phyloP scores from a whole-genome alignment of 2,888 invertebrate species.

The Lagria hirta region DNA sequence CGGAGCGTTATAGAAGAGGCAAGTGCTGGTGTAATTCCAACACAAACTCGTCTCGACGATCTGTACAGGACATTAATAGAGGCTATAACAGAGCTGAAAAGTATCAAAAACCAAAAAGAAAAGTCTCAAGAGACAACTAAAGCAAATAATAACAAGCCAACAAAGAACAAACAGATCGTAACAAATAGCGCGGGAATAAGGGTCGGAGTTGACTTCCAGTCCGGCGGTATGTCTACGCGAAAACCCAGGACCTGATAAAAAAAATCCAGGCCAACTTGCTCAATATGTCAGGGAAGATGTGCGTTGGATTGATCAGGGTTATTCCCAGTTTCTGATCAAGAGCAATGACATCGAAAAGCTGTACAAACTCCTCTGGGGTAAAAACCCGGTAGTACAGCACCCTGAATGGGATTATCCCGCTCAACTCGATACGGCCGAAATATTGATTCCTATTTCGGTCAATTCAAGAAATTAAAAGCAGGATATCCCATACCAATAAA shows the following conservation, averaged over 20 bases:
- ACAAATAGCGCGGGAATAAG: slow-evolving; percentile 3
- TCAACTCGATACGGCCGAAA: slow-evolving; percentile 4
- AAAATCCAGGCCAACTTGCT: slow-evolving; percentile 39
- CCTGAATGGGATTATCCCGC: slow-evolving; percentile 24
- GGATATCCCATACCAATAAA: too few species aligned
- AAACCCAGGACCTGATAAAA: slow-evolving; percentile 42
- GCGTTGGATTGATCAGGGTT: slow-evolving; percentile 26
- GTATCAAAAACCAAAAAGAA: too few species aligned
- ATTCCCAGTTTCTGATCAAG: too few species aligned
- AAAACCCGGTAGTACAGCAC: slow-evolving; percentile 28
- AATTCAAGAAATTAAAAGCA: too few species aligned
- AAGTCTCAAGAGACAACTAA: too few species aligned
- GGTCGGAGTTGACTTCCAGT: slow-evolving; percentile 13
- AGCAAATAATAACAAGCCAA: not conserved
- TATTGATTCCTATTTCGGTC: too few species aligned
- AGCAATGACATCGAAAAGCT: slow-evolving; percentile 27
- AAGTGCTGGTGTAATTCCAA: slow-evolving; percentile 13
- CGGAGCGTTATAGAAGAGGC: slow-evolving; percentile 17
- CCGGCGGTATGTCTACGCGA: slow-evolving; percentile 35
- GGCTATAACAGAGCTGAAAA: slow-evolving; percentile 4
- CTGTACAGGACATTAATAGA: slow-evolving; percentile 11
- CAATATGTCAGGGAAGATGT: slow-evolving; percentile 34
- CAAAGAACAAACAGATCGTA: not conserved
- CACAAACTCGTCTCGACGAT: slow-evolving; percentile 24
- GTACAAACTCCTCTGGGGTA: slow-evolving; percentile 38